Evolutionary conservation across 2,888 invertebrate genomes (phyloP).

Genomic region (Lycophotia porphyrea): DNA sequence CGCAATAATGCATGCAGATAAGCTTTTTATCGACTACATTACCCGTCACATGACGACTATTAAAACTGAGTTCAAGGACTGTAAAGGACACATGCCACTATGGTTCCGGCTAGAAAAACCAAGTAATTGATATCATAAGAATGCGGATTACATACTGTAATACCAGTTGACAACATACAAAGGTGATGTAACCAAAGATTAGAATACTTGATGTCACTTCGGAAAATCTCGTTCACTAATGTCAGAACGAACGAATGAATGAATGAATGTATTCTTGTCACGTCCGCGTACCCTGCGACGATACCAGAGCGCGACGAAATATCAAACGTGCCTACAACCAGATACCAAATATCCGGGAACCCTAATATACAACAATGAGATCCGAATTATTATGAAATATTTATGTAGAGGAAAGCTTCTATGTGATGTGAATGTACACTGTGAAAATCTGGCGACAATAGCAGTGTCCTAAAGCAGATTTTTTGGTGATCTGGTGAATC

Average conservation of each 20-base stretch:
- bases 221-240: slow-evolving; percentile 37
- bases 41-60: background rate
- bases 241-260: slow-evolving; percentile 35
- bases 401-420: slow-evolving; percentile 12
- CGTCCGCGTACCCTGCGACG: slow-evolving; percentile 33
- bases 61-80: slow-evolving; percentile 30
- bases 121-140: slow-evolving; percentile 23
- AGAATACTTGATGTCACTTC: slow-evolving; percentile 23
- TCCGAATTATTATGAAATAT: slow-evolving; percentile 23
- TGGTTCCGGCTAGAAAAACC: slow-evolving; percentile 35
- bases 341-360: slow-evolving; percentile 49
- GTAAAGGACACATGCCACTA: background rate
- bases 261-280: slow-evolving; percentile 54
- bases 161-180: slow-evolving; percentile 15
- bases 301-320: slow-evolving; percentile 42
- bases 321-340: slow-evolving; percentile 36
- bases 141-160: slow-evolving; percentile 53
- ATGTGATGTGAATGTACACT: slow-evolving; percentile 1
- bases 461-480: background rate
- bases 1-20: slow-evolving; percentile 18
- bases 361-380: slow-evolving; percentile 23
- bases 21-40: slow-evolving; percentile 14
- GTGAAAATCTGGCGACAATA: background rate
- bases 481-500: background rate
- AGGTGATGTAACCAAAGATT: slow-evolving; percentile 23